phyloP scores from a whole-genome alignment of 2,113 vertebrate genomes.

The Xerus inauris region DNA sequence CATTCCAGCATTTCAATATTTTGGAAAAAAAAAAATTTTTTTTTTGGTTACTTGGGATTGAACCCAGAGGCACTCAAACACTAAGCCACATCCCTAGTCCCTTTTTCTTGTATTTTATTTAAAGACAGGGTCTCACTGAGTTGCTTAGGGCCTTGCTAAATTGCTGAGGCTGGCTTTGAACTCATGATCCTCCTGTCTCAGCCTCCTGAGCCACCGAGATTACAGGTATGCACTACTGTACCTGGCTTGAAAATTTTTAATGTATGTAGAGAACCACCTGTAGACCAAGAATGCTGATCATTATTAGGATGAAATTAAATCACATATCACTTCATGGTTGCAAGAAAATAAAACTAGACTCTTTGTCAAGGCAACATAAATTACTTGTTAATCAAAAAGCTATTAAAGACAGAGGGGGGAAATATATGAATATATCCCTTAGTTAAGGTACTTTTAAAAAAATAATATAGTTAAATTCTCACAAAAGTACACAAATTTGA shows the following conservation, averaged over 20 bases:
- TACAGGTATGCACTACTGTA: too few species aligned
- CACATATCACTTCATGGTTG: not conserved
- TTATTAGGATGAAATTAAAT: not conserved
- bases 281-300: not conserved
- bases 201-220: too few species aligned
- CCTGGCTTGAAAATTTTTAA: not conserved
- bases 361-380: not conserved
- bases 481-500: not conserved
- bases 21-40: not conserved
- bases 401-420: not conserved
- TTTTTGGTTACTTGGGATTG: too few species aligned
- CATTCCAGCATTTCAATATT: constrained; percentile 5
- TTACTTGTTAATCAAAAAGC: not conserved
- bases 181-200: too few species aligned
- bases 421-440: not conserved
- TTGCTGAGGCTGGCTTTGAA: too few species aligned
- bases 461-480: not conserved
- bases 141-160: too few species aligned
- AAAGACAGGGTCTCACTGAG: too few species aligned
- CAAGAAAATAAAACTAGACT: not conserved
- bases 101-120: too few species aligned
- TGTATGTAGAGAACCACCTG: not conserved
- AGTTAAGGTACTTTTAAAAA: not conserved
- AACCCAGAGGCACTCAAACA: too few species aligned
- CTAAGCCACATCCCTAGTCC: too few species aligned